Evolutionary conservation across 2,888 invertebrate species (phyloP).

Genomic region (Watsonalla binaria): DNA sequence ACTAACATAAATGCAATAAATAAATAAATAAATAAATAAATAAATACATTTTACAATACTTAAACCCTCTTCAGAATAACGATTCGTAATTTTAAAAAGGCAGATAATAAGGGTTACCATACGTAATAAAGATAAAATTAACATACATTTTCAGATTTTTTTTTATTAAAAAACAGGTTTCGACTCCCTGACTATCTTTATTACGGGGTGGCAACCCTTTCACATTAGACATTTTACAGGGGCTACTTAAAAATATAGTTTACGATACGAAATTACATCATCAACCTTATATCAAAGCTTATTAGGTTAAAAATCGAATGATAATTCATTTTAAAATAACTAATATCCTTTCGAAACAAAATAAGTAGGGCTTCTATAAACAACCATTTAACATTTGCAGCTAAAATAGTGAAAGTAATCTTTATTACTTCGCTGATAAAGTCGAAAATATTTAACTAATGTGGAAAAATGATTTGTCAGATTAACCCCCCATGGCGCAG

Average conservation of each 20-base stretch:
- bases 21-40: no score
- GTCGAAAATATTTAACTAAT: no score
- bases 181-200: background rate
- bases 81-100: no score
- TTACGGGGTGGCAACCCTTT: background rate
- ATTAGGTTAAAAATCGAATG: background rate
- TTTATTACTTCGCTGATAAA: no score
- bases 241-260: background rate
- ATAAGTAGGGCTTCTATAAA: background rate
- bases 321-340: background rate
- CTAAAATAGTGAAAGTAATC: no score
- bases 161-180: slow-evolving; percentile 1
- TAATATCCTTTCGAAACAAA: background rate
- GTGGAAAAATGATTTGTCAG: no score
- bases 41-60: background rate
- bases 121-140: background rate
- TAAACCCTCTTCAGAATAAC: background rate
- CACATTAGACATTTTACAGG: background rate
- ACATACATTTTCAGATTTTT: background rate
- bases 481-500: no score
- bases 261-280: background rate
- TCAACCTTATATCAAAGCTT: background rate
- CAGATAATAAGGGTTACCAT: background rate
- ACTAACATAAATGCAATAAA: no score
- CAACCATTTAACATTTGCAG: background rate